These are phyloP conservation scores for Vidua chalybeata DNA, from an alignment of 2,113 vertebrate genomes.

Conservation along the genomic window DNA sequence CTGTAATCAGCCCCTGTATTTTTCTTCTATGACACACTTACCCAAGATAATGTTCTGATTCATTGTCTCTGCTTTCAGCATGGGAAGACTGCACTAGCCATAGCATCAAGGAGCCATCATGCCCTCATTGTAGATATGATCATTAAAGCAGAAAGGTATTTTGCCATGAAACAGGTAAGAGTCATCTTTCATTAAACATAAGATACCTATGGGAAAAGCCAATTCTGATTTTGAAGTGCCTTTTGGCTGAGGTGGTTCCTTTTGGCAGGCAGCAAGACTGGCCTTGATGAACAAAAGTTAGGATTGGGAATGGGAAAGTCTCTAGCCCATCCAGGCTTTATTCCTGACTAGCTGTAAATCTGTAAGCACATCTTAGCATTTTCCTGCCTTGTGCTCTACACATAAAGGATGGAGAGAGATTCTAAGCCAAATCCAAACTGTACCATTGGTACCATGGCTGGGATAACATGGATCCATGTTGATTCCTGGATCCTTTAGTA, in stretches of 20 bases:
- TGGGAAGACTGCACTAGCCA: constrained; percentile 83
- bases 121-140: constrained; percentile 90
- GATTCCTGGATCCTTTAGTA: neutral
- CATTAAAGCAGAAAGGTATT: constrained; percentile 91
- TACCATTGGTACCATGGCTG: neutral
- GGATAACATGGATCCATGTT: neutral
- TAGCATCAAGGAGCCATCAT: constrained; percentile 84
- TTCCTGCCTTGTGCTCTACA: neutral
- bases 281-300: neutral
- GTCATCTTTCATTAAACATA: neutral
- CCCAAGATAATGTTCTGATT: neutral
- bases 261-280: neutral
- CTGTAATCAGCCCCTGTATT: neutral
- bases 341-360: neutral
- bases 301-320: neutral
- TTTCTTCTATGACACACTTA: neutral
- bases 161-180: constrained; percentile 79
- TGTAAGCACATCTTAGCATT: neutral
- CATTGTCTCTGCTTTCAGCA: constrained; percentile 72
- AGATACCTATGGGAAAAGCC: neutral
- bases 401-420: neutral
- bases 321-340: neutral
- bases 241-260: neutral
- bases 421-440: neutral
- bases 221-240: neutral